These are phyloP conservation scores for Hydrophis major DNA, from an alignment of 2,797 vertebrate genomes.

Conservation along the genomic window DNA sequence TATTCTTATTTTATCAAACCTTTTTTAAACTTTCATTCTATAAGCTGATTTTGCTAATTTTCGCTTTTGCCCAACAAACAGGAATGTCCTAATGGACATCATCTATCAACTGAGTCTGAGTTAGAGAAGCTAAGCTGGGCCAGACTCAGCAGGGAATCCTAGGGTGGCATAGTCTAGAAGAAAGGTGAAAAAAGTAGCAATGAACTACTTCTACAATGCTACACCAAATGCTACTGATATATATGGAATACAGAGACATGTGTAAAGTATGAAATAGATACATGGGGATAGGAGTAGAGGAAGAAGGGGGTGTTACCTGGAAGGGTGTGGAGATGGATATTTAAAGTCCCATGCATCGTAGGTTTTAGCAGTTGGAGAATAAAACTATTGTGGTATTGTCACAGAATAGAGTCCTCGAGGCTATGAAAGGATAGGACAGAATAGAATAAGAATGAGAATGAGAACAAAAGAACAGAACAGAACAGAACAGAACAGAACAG, in stretches of 20 bases:
- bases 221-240: neutral
- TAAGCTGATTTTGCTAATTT: neutral
- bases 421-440: neutral
- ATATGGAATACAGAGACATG: neutral
- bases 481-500: fast-evolving
- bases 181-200: neutral
- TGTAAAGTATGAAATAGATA: neutral
- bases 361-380: neutral
- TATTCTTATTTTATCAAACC: neutral
- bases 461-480: no score
- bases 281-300: neutral
- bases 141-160: neutral
- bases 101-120: neutral
- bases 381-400: neutral
- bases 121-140: neutral
- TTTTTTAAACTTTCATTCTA: neutral
- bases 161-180: neutral
- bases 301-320: neutral
- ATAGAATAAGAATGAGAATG: no score
- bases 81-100: neutral
- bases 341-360: neutral
- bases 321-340: neutral
- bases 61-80: neutral
- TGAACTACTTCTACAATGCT: neutral
- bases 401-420: neutral